Base-by-base conservation (phyloP, 2,888 invertebrate genomes). In the Platycheirus albimanus region DNA sequence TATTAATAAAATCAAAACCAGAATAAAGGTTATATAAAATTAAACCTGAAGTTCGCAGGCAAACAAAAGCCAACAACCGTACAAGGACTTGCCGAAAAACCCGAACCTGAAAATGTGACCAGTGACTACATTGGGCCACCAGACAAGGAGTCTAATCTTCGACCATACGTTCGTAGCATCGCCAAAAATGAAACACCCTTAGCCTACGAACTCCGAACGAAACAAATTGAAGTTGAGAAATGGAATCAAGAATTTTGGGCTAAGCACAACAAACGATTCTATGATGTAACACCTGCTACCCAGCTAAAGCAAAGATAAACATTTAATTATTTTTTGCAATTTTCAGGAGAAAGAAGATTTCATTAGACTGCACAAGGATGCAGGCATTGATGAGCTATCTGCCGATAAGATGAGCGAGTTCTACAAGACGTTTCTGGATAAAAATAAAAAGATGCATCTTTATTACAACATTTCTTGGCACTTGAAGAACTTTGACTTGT, bases 221-320 rank as follows among this genome's bases (percentile, higher is more conserved):
- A 93, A 85, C 93, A 95, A 87, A 91, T 93, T 84, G 94, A 94
- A 79, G 95, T 95, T 0, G 96, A 96, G 87, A 91, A 93, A 71
- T 97, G 97, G 97, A 97, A 97, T 90, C 95, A 97, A 85, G 91
- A 92, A 38, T 97, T 97, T 91, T 97, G 97, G 97, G 92, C 92
- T 0, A 92, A 92, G 80, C 97, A 97, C 87, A 97, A 97, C 88
- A 92, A 92, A 20, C 93, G 92, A 70, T 97, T 97, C 90, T 93
- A 94, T 87, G 92, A 94, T 90, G 95, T 95, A 90, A 86, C 87
- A 8, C 1, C 3, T 8, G 7, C 17, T 6, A n/a, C n/a, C n/a
- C n/a, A n/a, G n/a, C n/a, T n/a, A n/a, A n/a, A n/a, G n/a, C n/a
- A n/a, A n/a, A n/a, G n/a, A n/a, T n/a, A n/a, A n/a, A n/a, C n/a